A percentile compares a stretch with the other conserved stretches of the same genome.
Conservation (phyloP, 2,797 vertebrate genomes). For the Sternarchorhynchus goeldii region DNA sequence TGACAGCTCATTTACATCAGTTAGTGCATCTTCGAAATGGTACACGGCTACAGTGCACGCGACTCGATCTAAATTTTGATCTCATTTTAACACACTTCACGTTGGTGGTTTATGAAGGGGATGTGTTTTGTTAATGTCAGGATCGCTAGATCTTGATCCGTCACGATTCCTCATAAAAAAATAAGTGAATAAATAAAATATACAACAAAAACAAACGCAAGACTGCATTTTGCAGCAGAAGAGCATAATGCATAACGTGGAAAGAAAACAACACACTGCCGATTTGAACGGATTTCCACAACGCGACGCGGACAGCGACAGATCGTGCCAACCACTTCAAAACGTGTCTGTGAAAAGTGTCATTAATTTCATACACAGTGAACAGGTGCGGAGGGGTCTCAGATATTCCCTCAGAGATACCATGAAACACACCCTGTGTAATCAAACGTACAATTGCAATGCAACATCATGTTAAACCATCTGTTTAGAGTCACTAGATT, state of each 20-base stretch:
- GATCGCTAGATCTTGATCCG: background rate
- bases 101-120: background rate
- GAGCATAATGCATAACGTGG: background rate
- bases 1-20: slow-evolving; percentile 39
- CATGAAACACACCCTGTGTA: background rate
- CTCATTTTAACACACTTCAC: background rate
- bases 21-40: slow-evolving; percentile 27
- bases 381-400: background rate
- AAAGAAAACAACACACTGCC: no score
- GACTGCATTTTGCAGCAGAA: background rate
- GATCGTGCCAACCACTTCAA: background rate
- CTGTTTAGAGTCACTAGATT: no score
- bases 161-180: background rate
- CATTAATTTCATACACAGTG: background rate
- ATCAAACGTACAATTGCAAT: background rate
- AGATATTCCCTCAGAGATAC: background rate
- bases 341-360: background rate
- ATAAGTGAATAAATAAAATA: no score
- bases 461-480: background rate
- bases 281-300: background rate
- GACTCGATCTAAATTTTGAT: background rate
- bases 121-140: background rate
- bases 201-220: background rate
- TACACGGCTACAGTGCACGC: background rate
- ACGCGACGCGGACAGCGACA: background rate